Evolutionary conservation across 2,888 invertebrate species (phyloP).

Genomic region (Acrobasis consociella): DNA sequence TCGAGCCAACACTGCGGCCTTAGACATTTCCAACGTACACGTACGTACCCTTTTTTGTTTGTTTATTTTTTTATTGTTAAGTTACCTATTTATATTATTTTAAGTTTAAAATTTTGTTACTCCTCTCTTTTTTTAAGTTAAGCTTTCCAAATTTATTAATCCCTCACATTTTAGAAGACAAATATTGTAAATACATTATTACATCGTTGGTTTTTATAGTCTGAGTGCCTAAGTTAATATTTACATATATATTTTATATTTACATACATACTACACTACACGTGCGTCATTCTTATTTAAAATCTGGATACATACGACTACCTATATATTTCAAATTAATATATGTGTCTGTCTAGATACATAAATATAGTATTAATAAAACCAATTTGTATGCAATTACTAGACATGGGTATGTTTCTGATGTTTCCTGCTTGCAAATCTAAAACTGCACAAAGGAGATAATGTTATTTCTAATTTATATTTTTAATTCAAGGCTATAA

Average conservation of each 20-base stretch:
- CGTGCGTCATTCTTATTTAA: neutral
- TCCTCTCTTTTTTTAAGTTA: neutral
- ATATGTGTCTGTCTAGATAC: neutral
- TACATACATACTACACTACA: neutral
- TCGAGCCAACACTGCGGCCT: constrained; percentile 77
- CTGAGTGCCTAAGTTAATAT: neutral
- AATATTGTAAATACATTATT: too few relatives aligned
- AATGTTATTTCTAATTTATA: too few relatives aligned
- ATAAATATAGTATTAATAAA: neutral
- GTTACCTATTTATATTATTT: constrained; percentile 40
- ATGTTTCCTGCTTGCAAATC: neutral
- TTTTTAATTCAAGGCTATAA: too few relatives aligned
- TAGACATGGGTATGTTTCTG: neutral
- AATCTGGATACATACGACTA: neutral
- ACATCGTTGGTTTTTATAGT: too few relatives aligned
- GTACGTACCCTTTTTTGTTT: constrained; percentile 77
- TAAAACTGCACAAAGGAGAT: too few relatives aligned
- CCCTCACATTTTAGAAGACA: too few relatives aligned
- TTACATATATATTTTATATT: neutral
- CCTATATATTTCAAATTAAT: neutral
- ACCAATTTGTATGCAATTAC: neutral
- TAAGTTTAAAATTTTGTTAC: constrained; percentile 33
- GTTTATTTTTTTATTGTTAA: constrained; percentile 51
- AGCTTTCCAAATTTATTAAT: too few relatives aligned
- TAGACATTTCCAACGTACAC: constrained; percentile 75